phyloP scores from a whole-genome alignment of 2,797 vertebrate species.

The Brachymystax lenok region DNA sequence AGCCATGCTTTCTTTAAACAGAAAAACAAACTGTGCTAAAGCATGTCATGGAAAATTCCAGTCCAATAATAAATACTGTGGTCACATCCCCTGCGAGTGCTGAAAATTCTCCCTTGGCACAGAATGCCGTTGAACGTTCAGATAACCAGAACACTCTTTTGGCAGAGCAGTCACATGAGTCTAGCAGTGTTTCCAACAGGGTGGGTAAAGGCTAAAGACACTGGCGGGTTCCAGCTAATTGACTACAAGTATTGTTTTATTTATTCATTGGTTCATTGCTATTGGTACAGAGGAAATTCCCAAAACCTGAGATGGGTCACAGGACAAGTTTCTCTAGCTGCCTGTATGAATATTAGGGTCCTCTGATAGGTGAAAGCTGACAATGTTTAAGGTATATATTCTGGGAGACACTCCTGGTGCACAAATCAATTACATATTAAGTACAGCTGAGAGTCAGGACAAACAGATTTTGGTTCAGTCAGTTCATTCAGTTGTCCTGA shows the following conservation, averaged over 20 bases:
- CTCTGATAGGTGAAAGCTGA: no score
- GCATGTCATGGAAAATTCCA: slow-evolving; percentile 44
- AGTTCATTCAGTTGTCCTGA: no score
- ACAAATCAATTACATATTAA: no score
- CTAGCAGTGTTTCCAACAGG: background rate
- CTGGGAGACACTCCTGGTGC: no score
- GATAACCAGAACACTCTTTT: slow-evolving; percentile 13
- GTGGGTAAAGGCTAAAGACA: background rate
- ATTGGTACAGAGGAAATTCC: background rate
- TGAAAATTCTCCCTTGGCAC: background rate
- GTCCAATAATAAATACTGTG: slow-evolving; percentile 37
- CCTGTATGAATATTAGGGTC: background rate
- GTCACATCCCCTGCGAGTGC: slow-evolving; percentile 23
- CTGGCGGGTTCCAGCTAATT: background rate
- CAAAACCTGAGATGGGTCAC: background rate
- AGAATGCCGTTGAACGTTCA: background rate
- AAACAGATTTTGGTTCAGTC: no score
- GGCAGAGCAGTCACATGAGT: background rate
- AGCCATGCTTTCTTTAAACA: slow-evolving; percentile 9
- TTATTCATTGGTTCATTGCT: background rate
- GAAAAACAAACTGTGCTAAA: slow-evolving; percentile 29
- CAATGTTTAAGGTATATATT: background rate
- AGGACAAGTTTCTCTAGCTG: background rate
- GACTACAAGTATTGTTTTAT: background rate
- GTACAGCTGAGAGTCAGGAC: no score